phyloP scores from a whole-genome alignment of 2,797 vertebrate species.

The Tauraco hartlaubi region DNA sequence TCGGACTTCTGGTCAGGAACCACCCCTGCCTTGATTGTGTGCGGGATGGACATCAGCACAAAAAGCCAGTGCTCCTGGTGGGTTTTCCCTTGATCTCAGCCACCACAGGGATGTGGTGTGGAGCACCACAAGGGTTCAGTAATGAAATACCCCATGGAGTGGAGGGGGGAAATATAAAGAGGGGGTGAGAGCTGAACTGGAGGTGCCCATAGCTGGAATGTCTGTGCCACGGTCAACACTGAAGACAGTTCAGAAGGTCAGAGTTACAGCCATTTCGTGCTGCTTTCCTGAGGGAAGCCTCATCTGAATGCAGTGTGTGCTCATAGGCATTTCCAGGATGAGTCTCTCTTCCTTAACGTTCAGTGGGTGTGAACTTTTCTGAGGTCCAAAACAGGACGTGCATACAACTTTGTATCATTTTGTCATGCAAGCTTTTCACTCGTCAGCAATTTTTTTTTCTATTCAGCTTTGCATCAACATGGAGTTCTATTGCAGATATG shows the following conservation, averaged over 20 bases:
- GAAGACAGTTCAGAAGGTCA: neutral
- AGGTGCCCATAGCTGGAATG: neutral
- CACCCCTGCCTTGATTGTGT: neutral
- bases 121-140: neutral
- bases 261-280: neutral
- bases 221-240: accelerated
- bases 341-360: neutral
- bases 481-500: neutral
- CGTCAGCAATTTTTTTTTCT: neutral
- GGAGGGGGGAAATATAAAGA: neutral
- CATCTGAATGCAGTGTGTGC: neutral
- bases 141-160: neutral
- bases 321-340: neutral
- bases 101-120: neutral
- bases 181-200: neutral
- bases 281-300: neutral
- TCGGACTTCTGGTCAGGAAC: neutral
- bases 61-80: neutral
- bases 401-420: neutral
- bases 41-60: neutral
- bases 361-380: neutral
- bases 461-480: neutral
- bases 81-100: neutral
- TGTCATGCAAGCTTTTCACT: neutral
- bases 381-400: neutral